Percentiles rank a stretch among this genome's conserved stretches.
Conservation (phyloP, 1,140 invertebrate genomes). For the Papilio xuthus region DNA sequence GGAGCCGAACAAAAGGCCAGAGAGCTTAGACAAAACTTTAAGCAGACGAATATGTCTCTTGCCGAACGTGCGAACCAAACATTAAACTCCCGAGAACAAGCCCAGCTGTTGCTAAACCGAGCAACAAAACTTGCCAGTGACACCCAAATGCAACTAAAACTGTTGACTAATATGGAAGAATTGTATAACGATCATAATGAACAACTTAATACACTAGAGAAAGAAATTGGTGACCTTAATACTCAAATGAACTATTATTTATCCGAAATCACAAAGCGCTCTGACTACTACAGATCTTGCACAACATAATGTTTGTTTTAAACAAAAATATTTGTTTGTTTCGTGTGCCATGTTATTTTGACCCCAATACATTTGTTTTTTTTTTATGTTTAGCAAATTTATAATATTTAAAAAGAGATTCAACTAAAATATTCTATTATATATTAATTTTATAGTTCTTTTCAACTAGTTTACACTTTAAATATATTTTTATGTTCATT, state of each 20-base stretch:
- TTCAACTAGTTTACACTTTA: neutral
- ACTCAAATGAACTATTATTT: conserved; percentile 79
- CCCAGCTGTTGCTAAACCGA: conserved; percentile 87
- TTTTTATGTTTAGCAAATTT: conserved; percentile 3
- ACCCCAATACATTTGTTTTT: conserved; percentile 1
- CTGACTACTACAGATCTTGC: conserved; percentile 80
- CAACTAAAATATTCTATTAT: neutral
- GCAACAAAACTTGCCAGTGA: conserved; percentile 90
- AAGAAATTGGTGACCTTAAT: conserved; percentile 79
- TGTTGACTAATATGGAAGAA: conserved; percentile 83
- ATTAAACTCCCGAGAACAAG: conserved; percentile 85
- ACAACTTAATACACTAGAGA: conserved; percentile 75
- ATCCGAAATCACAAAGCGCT: conserved; percentile 80
- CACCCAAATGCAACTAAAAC: conserved; percentile 88
- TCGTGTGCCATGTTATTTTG: conserved; percentile 31
- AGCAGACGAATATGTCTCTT: conserved; percentile 72
- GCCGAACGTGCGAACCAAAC: conserved; percentile 78
- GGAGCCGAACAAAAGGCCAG: conserved; percentile 74
- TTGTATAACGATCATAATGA: conserved; percentile 80
- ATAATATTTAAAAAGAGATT: conserved; percentile 1
- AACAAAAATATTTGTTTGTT: neutral
- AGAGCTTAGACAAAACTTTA: conserved; percentile 73
- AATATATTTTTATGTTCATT: neutral
- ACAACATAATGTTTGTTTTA: conserved; percentile 50
- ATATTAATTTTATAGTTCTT: neutral